Base-by-base conservation (phyloP, 2,113 vertebrate genomes). In the Acanthochromis polyacanthus region DNA sequence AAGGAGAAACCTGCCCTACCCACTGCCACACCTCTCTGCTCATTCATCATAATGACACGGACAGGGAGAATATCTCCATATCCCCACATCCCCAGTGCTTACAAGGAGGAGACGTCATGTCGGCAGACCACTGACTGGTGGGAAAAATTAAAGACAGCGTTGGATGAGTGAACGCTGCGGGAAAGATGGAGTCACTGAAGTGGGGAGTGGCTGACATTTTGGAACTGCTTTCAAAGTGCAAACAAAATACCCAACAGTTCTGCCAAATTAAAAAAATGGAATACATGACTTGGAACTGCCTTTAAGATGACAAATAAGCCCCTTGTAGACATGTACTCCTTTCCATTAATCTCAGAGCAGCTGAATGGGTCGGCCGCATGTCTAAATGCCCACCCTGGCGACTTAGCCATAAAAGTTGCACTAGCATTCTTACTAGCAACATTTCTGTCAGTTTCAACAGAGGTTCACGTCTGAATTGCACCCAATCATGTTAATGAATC, bases 1-100 rank as follows among this genome's bases (percentile, higher is more conserved):
- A 57, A 72, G 75, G 84, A 89, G 85, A 91, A 88, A 88, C 59
- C 75, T 63, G 82, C 75, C 84, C 88, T 75, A 71, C 86, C 89
- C 78, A 79, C 75, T 67, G 80, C 89, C 83, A 88, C 87, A 88
- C 90, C 92, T 93, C 84, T 82, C 57, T 25, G 70, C 85, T 80
- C 87, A 69, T 93, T 93, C 69, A 92, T 94, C 89, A 94, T 38
- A 73, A 75, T 90, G 88, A 90, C 88, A 90, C 19, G 5, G 70
- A 64, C 69, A 63, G 71, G 50, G 66, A 76, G 80, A 60, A 57
- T 64, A 78, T 82, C 87, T 82, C 59, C 74, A 85, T 53, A 57
- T 77, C 73, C 36, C 52, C 25, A 14, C 57, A 82, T 74, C 74
- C 53, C 55, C 71, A 22, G 28, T 57, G 28, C 87, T 72, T 10